These are phyloP conservation scores for Typhlomys cinereus DNA, from an alignment of 2,113 vertebrate species.

Conservation along the genomic window DNA sequence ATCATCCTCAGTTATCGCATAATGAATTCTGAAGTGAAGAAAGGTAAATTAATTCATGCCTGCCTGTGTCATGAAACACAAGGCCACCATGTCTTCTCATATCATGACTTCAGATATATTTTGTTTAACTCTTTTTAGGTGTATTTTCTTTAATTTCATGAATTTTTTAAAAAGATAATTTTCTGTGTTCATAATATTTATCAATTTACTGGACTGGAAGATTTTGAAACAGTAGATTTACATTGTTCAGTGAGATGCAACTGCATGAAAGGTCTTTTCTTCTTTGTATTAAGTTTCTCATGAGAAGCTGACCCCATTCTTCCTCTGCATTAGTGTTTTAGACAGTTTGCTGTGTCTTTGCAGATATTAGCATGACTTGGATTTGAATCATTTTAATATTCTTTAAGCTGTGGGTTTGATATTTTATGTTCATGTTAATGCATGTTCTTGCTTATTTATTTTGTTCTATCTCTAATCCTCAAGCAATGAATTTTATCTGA, in stretches of 20 bases:
- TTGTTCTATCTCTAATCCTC: slow-evolving; percentile 36
- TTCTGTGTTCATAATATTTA: not conserved
- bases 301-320: not conserved
- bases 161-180: not conserved
- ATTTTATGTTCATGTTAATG: slow-evolving; percentile 42
- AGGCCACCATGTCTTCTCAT: not conserved
- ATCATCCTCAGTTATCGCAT: not conserved
- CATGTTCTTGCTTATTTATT: slow-evolving; percentile 49
- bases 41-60: not conserved
- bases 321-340: not conserved
- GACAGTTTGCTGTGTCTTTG: not conserved
- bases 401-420: slow-evolving; percentile 50
- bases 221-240: not conserved
- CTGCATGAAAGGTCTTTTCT: not conserved
- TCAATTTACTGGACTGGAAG: not conserved
- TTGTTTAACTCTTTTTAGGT: not conserved
- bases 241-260: not conserved
- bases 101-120: not conserved
- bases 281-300: slow-evolving; percentile 47
- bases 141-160: no score
- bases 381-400: slow-evolving; percentile 62
- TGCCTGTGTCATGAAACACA: not conserved
- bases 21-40: not conserved
- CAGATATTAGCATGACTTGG: slow-evolving; percentile 13
- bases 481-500: slow-evolving; percentile 55